Conservation (phyloP, 2,113 vertebrate genomes). For the Terrapene triunguis region DNA sequence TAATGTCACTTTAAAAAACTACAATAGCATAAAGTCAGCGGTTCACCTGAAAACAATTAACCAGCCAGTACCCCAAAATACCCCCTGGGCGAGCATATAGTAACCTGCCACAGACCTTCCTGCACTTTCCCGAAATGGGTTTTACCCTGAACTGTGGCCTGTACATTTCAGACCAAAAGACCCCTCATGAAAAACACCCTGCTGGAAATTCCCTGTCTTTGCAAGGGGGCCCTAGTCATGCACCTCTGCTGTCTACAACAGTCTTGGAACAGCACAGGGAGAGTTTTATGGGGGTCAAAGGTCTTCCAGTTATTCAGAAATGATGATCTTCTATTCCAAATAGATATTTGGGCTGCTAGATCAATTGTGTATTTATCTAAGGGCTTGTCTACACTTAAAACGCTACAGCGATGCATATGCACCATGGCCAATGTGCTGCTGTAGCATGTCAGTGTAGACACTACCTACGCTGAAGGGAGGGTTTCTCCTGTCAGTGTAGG, state of each 20-base stretch:
- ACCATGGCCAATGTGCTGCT: too few relatives aligned
- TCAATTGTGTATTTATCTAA: slow-evolving; percentile 21
- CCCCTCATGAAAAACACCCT: neutral
- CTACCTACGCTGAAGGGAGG: too few relatives aligned
- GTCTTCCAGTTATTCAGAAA: slow-evolving; percentile 45
- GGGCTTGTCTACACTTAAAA: neutral
- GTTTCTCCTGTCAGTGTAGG: too few relatives aligned
- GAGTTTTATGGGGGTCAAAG: neutral
- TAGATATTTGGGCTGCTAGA: slow-evolving; percentile 2
- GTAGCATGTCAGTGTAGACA: too few relatives aligned
- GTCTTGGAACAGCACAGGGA: neutral
- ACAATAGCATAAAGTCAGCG: neutral
- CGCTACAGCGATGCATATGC: too few relatives aligned
- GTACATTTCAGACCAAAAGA: neutral
- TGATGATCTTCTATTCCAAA: slow-evolving; percentile 1
- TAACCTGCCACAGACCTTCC: neutral
- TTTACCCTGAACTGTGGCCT: neutral
- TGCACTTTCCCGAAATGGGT: neutral
- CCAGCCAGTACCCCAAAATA: neutral
- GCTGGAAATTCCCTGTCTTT: neutral
- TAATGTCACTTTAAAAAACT: neutral
- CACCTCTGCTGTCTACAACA: too few relatives aligned
- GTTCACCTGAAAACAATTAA: neutral
- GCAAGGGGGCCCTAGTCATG: neutral
- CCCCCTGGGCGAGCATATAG: neutral